These are phyloP conservation scores for Dufourea novaeangliae DNA, from an alignment of 1,140 invertebrate genomes.

Conservation along the genomic window DNA sequence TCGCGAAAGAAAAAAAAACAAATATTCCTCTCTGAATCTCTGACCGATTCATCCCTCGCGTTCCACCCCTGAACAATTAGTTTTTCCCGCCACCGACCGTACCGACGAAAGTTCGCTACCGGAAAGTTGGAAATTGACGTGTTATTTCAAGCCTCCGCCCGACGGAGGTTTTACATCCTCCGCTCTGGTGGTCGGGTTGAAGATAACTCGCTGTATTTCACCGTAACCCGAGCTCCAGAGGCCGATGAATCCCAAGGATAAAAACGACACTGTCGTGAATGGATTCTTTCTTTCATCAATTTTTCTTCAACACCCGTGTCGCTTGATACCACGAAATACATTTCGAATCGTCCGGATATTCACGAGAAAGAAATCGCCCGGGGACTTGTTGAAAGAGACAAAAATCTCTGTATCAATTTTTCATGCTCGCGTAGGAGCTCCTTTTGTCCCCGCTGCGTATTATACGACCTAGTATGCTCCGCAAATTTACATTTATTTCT, in stretches of 20 bases:
- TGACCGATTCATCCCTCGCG: background rate
- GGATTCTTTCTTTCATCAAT: conserved; percentile 8
- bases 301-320: background rate
- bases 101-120: conserved; percentile 19
- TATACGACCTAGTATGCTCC: conserved; percentile 16
- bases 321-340: conserved; percentile 32
- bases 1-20: conserved; percentile 4
- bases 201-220: conserved; percentile 2
- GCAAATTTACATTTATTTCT: conserved; percentile 42
- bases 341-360: conserved; percentile 34
- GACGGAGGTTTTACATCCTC: background rate
- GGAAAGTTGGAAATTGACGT: conserved; percentile 12
- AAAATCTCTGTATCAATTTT: conserved; percentile 58
- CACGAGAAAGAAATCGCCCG: conserved; percentile 54
- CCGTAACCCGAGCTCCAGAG: background rate
- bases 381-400: conserved; percentile 47
- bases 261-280: background rate
- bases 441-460: conserved; percentile 44
- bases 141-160: conserved; percentile 19
- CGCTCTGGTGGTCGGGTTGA: background rate
- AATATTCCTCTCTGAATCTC: conserved; percentile 14
- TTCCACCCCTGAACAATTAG: background rate
- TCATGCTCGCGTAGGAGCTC: conserved; percentile 31
- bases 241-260: background rate
- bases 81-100: background rate